Conservation (phyloP, 2,113 vertebrate genomes). For the Dendrocopos noguchii region DNA sequence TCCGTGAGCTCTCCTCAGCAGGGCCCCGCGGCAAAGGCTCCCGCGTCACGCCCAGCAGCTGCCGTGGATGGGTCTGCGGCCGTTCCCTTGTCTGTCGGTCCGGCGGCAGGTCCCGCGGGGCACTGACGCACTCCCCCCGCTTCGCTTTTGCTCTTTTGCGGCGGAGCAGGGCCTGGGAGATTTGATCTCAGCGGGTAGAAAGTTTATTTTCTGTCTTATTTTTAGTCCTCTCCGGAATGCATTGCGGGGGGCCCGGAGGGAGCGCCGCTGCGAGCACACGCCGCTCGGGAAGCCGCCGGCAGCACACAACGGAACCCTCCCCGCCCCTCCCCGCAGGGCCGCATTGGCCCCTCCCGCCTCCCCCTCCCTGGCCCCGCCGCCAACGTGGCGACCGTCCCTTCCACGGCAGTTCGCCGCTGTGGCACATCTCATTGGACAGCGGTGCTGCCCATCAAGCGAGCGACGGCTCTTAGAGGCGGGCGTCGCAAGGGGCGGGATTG, state of each 20-base stretch:
- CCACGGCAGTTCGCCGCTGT: rapidly evolving
- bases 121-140: rapidly evolving
- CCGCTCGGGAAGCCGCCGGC: too few relatives aligned
- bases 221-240: rapidly evolving
- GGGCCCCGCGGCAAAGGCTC: neutral
- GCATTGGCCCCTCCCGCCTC: rapidly evolving
- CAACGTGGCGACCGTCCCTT: rapidly evolving
- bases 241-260: rapidly evolving
- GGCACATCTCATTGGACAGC: neutral
- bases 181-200: rapidly evolving
- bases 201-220: neutral
- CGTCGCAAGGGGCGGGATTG: rapidly evolving
- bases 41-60: rapidly evolving
- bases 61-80: rapidly evolving
- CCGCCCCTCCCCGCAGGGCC: rapidly evolving
- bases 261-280: rapidly evolving
- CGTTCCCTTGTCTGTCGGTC: rapidly evolving
- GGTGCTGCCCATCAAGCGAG: neutral
- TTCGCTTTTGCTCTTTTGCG: neutral
- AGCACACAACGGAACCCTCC: rapidly evolving
- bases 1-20: rapidly evolving
- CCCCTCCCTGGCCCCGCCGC: rapidly evolving
- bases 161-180: neutral
- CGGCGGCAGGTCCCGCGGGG: rapidly evolving
- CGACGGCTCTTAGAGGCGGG: rapidly evolving